Base-by-base conservation (phyloP, 2,888 invertebrate genomes). In the Piscicola geometra region DNA sequence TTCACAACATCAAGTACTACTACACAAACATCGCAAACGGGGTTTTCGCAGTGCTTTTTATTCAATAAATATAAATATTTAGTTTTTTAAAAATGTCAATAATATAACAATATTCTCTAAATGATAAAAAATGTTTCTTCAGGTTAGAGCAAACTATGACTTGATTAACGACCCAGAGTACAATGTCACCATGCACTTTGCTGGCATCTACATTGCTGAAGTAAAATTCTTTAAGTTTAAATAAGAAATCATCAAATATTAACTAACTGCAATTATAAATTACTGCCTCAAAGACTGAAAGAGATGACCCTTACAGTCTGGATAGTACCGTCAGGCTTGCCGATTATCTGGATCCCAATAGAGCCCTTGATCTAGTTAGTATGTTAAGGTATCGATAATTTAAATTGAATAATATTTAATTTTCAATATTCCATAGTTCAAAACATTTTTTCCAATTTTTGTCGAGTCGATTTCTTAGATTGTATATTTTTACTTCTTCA, bases 11-110 rank as follows among this genome's bases (percentile, higher is more conserved):
- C 25, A 56, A 56, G 25, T 56, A 56, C 25, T 56, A 56, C 25
- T 56, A 56, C 60, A 56, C 60, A n/a, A 9, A 56, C 25, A 56
- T 56, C 25, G 60, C 60, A 3, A 56, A 56, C 25, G 60, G 60
- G 60, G 60, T 56, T 21, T 25, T 25, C 3, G n/a, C 60, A 15
- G 9, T 56, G n/a, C 21, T 15, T 15, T 47, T 47, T 15, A 15
- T 9, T 15, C 9, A 47, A 9, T 47, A 47, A 15, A 15, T 47
- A 47, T 9, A 47, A 9, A 47, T 9, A 9, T 15, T 47, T 47
- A 47, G 9, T 21, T 56, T 56, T 56, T 21, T 9, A 41, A 41
- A 41, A 9, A 41, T 9, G 41, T 41, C 9, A 41, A 41, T 9
- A 41, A 41, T 41, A 41, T 41, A 41, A 9, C 5, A 5, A 41